Evolutionary conservation across 2,797 vertebrate species (phyloP), one percentile per base, ranked within the genome.

Genomic region (Eurystomus glaucurus): DNA sequence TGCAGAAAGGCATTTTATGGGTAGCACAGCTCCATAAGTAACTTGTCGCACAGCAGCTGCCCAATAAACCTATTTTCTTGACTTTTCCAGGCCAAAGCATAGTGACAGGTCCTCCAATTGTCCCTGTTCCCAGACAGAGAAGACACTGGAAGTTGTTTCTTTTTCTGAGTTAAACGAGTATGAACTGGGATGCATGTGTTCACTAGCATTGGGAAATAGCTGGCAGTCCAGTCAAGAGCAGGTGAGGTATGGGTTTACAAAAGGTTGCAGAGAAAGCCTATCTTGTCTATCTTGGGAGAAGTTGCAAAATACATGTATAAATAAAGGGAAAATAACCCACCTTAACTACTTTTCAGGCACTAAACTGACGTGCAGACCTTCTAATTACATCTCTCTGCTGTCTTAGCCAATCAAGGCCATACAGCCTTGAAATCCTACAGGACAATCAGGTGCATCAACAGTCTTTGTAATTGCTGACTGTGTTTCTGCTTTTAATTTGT

Each of bases 401-500:
- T 37, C 21, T 69, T 54, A 68, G 26, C 33, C 64, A 87, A 39
- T 78, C 71, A 80, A 93, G 23, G 17, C 61, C 60, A 76, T 35
- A 52, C n/a, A 91, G 85, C 22, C 14, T 61, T 87, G 76, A 84
- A 71, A 41, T 46, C 58, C 28, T 69, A 6, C 0, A 3, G 51
- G 14, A 76, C 50, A 85, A 81, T 84, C 37, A 90, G 31, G 17
- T 66, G 5, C 68, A 92, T 87, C 72, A 92, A 64, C 88, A 85
- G 45, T 43, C 65, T 91, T 78, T 72, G 69, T 81, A 92, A 94
- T 83, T 82, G 57, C 43, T 76, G 69, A 54, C 52, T 43, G 20
- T 69, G 66, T 81, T 85, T 92, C 64, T 72, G 80, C 86, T 97
- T 96, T 97, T 95, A 94, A 94, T 80, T 92, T 95, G 61, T 88